Base-by-base conservation (phyloP, 2,888 invertebrate genomes). In the Alcis repandata region DNA sequence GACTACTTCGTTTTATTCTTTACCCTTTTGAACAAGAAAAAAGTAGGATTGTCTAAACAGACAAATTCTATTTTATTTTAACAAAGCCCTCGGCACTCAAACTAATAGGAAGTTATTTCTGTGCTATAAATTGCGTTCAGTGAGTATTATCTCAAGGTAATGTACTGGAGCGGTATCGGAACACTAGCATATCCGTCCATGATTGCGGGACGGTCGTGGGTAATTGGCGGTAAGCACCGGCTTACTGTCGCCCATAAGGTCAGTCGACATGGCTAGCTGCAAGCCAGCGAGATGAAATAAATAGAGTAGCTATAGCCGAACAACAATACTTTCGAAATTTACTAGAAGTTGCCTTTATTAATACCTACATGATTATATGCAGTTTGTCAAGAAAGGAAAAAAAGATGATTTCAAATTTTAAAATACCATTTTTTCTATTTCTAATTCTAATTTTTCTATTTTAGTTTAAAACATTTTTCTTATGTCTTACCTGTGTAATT, bases 121-220 rank as follows among this genome's bases (percentile, higher is more conserved):
- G 19, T 1, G 6, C 51, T 9, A 53, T 53, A 53, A 41, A 41
- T 51, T 59, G 32, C 41, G 19, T 22, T 17, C 17, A 15, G 36
- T 20, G 41, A 41, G n/a, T 52, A 66, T 68, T 63, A 45, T 56
- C 53, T 62, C 36, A 62, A 68, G 71, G 62, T 65, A 71, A 71
- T 63, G 71, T 67, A 36, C 66, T 60, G 61, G 56, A 62, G 61
- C 64, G 62, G 68, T 48, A 69, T 71, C 68, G 67, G 57, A 59
- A 67, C 51, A 62, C 41, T 27, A n/a, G n/a, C 63, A 63, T 67
- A 67, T 65, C 46, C 59, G 62, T 59, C n/a, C n/a, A 65, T 49
- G 65, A 72, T 70, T 67, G 61, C 43, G 56, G 68, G 67, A 63
- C 61, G 63, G 70, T 63, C 59, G 52, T 32, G 59, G 52, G 60